Evolutionary conservation across 2,113 vertebrate species (phyloP).

Genomic region (Peucedramus taeniatus): DNA sequence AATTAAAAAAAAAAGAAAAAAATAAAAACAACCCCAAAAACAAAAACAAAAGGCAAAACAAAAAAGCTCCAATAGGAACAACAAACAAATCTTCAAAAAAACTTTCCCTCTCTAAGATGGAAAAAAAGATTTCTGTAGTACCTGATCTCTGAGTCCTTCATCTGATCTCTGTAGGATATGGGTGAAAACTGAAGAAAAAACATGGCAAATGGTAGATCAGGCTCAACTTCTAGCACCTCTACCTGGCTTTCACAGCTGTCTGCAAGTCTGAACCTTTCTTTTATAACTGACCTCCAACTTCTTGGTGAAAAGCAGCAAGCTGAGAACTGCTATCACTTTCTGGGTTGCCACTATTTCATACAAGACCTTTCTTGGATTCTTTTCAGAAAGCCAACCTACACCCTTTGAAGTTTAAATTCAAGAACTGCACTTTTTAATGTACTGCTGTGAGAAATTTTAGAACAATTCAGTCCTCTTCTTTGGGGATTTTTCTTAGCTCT

Average conservation of each 20-base stretch:
- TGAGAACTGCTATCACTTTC: background rate
- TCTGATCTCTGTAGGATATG: background rate
- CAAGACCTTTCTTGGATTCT: background rate
- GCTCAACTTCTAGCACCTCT: background rate
- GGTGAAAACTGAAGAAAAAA: background rate
- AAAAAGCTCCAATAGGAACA: background rate
- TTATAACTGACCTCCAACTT: slow-evolving; percentile 3
- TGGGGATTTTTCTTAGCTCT: background rate
- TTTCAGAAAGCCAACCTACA: background rate
- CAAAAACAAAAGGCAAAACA: background rate
- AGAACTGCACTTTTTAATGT: background rate
- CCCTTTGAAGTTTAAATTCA: background rate
- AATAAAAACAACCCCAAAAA: background rate
- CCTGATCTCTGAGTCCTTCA: background rate
- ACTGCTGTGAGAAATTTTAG: background rate
- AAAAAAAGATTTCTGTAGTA: background rate
- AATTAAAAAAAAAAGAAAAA: too few species aligned
- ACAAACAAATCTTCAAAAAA: background rate
- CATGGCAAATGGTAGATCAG: background rate
- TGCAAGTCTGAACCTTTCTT: background rate
- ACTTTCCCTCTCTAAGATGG: background rate
- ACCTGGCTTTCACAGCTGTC: slow-evolving; percentile 18
- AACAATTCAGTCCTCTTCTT: background rate
- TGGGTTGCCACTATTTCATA: background rate
- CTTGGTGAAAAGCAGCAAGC: background rate